A percentile compares a stretch with the other conserved stretches of the same genome.
Evolutionary conservation across 2,888 invertebrate genomes (phyloP).

Genomic region (Apoderus coryli): DNA sequence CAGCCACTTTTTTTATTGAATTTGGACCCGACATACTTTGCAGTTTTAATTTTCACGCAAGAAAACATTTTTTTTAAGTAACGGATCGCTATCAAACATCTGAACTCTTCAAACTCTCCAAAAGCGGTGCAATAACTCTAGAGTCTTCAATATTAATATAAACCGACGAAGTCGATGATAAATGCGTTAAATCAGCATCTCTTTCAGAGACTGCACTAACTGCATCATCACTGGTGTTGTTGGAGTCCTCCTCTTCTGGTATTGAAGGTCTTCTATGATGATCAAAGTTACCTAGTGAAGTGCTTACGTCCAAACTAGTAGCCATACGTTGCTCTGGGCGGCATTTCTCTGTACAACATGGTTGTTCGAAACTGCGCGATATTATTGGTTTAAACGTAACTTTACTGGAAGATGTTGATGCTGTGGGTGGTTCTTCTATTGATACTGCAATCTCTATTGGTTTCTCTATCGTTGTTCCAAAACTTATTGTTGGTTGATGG

Average conservation of each 20-base stretch:
- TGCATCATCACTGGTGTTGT: no score
- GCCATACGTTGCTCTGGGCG: slow-evolving; percentile 28
- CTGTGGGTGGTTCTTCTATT: slow-evolving; percentile 4
- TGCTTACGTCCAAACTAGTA: slow-evolving; percentile 26
- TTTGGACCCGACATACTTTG: no score
- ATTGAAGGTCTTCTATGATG: slow-evolving; percentile 20
- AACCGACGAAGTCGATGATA: slow-evolving; percentile 21
- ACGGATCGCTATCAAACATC: slow-evolving; percentile 29
- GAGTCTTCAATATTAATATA: slow-evolving; percentile 28
- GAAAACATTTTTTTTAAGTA: no score
- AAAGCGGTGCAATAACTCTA: slow-evolving; percentile 28
- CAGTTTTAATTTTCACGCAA: no score
- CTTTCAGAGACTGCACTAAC: no score
- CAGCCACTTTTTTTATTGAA: no score
- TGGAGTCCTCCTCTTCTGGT: slow-evolving; percentile 22
- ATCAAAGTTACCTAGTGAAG: no score
- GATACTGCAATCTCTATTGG: slow-evolving; percentile 16
- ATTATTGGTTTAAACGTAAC: slow-evolving; percentile 21
- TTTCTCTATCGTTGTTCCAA: slow-evolving; percentile 23
- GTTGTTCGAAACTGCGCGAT: slow-evolving; percentile 31
- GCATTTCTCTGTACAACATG: slow-evolving; percentile 21
- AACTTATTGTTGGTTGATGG: slow-evolving; percentile 24
- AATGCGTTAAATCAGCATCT: no score
- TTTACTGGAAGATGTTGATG: slow-evolving; percentile 3
- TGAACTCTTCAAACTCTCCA: slow-evolving; percentile 30